Evolutionary conservation across 2,113 vertebrate species (phyloP), one percentile per base, ranked within the genome.

Genomic region (Phaethornis superciliosus): DNA sequence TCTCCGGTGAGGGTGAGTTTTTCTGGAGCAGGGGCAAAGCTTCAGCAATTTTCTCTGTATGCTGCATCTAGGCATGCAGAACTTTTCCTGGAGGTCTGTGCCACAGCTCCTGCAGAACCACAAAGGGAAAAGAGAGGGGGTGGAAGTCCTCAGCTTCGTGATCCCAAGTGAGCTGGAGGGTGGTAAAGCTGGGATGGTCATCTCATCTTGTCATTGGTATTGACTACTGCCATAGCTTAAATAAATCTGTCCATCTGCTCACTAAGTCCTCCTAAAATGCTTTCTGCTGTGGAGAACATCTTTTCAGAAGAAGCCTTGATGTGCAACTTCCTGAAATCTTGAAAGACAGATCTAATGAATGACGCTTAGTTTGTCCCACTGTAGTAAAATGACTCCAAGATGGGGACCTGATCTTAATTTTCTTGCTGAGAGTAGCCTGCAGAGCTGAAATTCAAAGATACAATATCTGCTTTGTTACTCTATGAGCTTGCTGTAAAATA

Each of bases 381-480:
- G 85, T 60, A 81, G 78, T 75, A 87, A 96, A 95, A 91, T 67
- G n/a, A 95, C 90, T 94, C 40, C 64, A 76, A 82, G 80, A 93
- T 81, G 40, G 89, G 63, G 93, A 96, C 90, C 63, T 69, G 60
- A 85, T 88, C 85, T 79, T 91, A 85, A 93, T 96, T 74, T 58
- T 91, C 91, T 28, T 93, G 52, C 76, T 97, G 90, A 96, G 91
- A 84, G 71, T 86, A 93, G 95, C 79, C 90, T 11, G 40, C 19
- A 69, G 91, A 95, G 80, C 75, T 81, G 71, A 93, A 85, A 71
- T 83, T 89, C 60, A 68, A 93, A 93, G 91, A 94, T 95, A 98
- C 95, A 98, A 81, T 98, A 91, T 92, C 94, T 94, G 94, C 96
- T 97, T 96, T 97, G 97, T 98, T 97, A 81, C 82, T 90, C 42